phyloP scores from a whole-genome alignment of 2,797 vertebrate species.

The Urocyon cinereoargenteus region DNA sequence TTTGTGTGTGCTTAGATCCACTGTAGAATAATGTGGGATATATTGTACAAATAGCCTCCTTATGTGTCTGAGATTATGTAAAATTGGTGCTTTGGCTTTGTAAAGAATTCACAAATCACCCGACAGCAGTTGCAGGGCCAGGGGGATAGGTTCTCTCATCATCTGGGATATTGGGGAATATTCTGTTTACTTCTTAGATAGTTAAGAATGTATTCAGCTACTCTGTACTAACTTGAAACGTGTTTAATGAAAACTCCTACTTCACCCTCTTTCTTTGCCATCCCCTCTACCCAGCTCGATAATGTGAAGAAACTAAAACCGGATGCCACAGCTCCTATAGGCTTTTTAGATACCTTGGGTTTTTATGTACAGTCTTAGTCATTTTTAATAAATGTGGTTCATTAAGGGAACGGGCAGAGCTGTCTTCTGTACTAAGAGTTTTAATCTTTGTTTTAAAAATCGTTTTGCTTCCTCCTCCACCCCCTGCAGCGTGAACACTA shows the following conservation, averaged over 20 bases:
- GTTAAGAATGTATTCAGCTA: constrained; percentile 83
- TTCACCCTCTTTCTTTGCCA: constrained; percentile 41
- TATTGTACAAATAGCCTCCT: constrained; percentile 87
- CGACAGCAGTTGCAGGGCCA: neutral
- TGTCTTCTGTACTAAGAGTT: constrained; percentile 62
- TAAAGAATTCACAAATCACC: constrained; percentile 75
- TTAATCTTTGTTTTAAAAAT: neutral
- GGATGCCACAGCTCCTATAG: constrained; percentile 70
- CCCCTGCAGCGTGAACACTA: neutral
- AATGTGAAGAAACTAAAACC: constrained; percentile 63
- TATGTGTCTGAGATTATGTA: constrained; percentile 82
- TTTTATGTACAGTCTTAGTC: constrained; percentile 85
- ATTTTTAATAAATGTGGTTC: constrained; percentile 92
- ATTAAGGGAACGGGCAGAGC: constrained; percentile 60
- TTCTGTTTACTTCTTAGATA: constrained; percentile 83
- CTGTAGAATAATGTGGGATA: constrained; percentile 88
- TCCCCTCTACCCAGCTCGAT: neutral
- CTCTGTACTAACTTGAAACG: constrained; percentile 83
- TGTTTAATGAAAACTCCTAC: constrained; percentile 74
- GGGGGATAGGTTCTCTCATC: neutral
- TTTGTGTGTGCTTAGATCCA: constrained; percentile 87
- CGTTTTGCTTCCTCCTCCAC: neutral
- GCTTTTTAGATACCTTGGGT: constrained; percentile 75
- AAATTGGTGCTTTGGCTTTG: constrained; percentile 84
- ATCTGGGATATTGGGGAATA: constrained; percentile 12